Conservation (phyloP, 2,113 vertebrate species). For the Orycteropus afer region DNA sequence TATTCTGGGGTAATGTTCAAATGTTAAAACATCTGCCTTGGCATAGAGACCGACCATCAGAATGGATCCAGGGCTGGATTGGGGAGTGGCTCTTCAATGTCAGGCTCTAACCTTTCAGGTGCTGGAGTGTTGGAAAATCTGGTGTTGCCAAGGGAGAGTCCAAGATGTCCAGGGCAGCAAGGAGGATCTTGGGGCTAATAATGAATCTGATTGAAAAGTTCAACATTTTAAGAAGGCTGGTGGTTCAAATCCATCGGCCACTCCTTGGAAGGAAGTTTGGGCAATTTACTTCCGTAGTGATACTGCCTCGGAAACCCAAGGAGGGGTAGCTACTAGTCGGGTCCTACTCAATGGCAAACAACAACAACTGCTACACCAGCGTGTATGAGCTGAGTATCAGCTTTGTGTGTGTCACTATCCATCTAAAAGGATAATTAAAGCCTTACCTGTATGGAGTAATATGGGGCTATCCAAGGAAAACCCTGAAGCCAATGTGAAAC, state of each 20-base stretch:
- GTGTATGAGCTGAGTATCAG: background rate
- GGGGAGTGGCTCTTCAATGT: background rate
- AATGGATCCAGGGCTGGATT: background rate
- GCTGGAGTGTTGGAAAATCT: background rate
- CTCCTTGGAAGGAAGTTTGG: too few species aligned
- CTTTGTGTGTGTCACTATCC: background rate
- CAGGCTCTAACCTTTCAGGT: background rate
- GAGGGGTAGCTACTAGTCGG: too few species aligned
- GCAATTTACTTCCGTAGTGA: too few species aligned
- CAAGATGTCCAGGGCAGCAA: background rate
- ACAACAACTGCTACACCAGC: background rate
- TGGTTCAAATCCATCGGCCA: too few species aligned
- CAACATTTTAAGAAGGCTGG: background rate
- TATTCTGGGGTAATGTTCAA: background rate
- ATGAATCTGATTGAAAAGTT: background rate
- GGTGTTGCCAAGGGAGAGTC: background rate
- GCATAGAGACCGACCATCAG: background rate
- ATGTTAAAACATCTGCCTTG: background rate
- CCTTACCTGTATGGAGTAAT: background rate
- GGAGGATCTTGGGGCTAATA: background rate
- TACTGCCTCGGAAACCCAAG: too few species aligned
- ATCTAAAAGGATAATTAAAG: constrained; percentile 23
- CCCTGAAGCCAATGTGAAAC: background rate
- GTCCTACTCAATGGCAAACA: too few species aligned
- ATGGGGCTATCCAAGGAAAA: background rate